These are phyloP conservation scores for Nibea coibor DNA, from an alignment of 2,113 vertebrate species.

Conservation along the genomic window DNA sequence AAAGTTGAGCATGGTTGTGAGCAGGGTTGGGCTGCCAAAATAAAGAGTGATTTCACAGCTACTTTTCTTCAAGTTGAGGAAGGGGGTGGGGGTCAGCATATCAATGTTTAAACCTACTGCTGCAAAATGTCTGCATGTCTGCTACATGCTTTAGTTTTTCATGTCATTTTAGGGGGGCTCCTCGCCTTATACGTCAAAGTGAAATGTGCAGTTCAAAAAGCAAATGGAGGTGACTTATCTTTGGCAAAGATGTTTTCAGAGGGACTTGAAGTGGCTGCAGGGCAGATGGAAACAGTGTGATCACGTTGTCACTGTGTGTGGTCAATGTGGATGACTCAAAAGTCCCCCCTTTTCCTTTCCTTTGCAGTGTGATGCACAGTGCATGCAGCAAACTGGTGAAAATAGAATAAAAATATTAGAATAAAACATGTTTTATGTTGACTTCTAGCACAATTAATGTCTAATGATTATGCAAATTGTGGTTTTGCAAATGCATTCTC, in stretches of 20 bases:
- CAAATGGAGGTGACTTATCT: not conserved
- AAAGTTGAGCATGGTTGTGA: constrained; percentile 5
- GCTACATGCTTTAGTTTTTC: too few species aligned
- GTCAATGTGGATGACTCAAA: not conserved
- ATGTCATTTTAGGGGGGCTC: not conserved
- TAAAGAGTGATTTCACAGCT: not conserved
- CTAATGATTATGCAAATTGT: not conserved
- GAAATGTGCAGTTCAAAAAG: not conserved
- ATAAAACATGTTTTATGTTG: not conserved
- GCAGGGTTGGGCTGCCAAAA: not conserved
- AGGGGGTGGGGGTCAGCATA: too few species aligned
- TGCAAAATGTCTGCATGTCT: too few species aligned
- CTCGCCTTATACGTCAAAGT: not conserved
- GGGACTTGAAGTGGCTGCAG: not conserved
- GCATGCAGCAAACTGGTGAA: not conserved
- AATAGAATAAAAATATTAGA: not conserved
- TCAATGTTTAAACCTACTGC: too few species aligned
- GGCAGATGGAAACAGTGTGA: not conserved
- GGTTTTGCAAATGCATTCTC: not conserved
- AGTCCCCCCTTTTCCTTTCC: not conserved
- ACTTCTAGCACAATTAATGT: not conserved
- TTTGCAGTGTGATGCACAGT: not conserved
- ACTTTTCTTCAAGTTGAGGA: not conserved
- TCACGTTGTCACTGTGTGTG: not conserved
- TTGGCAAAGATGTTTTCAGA: not conserved